phyloP scores from a whole-genome alignment of 1,140 invertebrate species.

The Rhopalosiphum maidis region DNA sequence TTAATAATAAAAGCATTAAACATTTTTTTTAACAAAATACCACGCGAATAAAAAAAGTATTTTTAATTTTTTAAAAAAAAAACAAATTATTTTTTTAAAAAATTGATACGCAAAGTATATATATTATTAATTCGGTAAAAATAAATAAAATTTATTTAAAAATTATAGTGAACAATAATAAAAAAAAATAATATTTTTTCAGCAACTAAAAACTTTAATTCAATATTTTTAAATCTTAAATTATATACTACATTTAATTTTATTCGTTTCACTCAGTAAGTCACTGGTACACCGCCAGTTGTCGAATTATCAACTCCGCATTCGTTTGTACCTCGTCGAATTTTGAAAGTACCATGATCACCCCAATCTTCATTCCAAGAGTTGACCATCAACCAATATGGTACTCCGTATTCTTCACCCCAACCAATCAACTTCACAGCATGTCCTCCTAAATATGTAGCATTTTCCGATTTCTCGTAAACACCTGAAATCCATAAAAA shows the following conservation, averaged over 20 bases:
- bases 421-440: neutral
- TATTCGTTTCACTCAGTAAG: neutral
- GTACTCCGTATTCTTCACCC: neutral
- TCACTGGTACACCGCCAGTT: constrained; percentile 67
- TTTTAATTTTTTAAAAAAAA: too few species aligned
- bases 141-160: neutral
- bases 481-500: constrained; percentile 70
- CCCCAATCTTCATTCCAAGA: constrained; percentile 69
- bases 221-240: neutral
- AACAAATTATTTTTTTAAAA: too few species aligned
- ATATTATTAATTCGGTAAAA: neutral
- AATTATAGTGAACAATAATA: neutral
- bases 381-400: constrained; percentile 63
- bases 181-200: neutral
- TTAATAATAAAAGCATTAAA: too few species aligned
- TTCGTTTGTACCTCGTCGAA: constrained; percentile 79
- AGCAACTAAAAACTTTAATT: neutral
- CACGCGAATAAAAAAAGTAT: too few species aligned
- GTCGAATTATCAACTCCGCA: constrained; percentile 73
- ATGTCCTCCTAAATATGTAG: constrained; percentile 80
- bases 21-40: too few species aligned
- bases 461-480: constrained; percentile 79
- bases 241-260: neutral
- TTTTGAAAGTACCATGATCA: constrained; percentile 87
- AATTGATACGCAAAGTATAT: neutral